Conservation (phyloP, 2,888 invertebrate genomes). For the Sarcophaga carnaria region DNA sequence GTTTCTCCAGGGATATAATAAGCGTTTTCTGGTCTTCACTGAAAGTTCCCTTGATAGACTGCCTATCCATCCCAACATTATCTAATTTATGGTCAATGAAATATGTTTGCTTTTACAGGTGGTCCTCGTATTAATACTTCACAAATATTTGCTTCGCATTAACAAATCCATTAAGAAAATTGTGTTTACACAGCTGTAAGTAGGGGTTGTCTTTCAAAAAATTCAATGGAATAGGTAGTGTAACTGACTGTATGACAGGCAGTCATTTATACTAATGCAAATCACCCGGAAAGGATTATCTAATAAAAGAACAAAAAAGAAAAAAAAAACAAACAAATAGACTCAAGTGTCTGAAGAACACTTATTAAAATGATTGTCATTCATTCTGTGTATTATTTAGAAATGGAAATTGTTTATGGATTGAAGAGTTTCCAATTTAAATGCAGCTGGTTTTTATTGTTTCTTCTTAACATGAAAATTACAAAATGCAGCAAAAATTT, state of each 20-base stretch:
- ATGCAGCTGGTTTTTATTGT: slow-evolving; percentile 25
- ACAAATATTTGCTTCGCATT: too few species aligned
- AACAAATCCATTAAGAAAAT: too few species aligned
- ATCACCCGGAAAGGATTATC: slow-evolving; percentile 70
- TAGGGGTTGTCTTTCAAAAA: too few species aligned
- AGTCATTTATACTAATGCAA: slow-evolving; percentile 47
- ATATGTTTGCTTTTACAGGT: too few species aligned
- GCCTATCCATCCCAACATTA: too few species aligned
- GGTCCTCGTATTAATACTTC: too few species aligned
- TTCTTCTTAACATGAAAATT: slow-evolving; percentile 1
- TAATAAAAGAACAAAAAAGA: slow-evolving; percentile 52
- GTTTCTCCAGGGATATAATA: too few species aligned
- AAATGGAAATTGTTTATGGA: slow-evolving; percentile 48
- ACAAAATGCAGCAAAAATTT: background rate
- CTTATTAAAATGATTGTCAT: slow-evolving; percentile 58
- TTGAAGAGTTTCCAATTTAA: slow-evolving; percentile 60
- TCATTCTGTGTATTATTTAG: slow-evolving; percentile 43
- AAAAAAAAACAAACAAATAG: slow-evolving; percentile 30
- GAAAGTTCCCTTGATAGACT: too few species aligned
- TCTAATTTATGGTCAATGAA: too few species aligned
- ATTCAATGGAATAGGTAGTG: background rate
- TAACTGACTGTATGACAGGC: slow-evolving; percentile 15
- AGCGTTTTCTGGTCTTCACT: too few species aligned
- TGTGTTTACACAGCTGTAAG: too few species aligned
- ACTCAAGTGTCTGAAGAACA: slow-evolving; percentile 65